phyloP scores from a whole-genome alignment of 2,113 vertebrate genomes.

The Tauraco erythrolophus region DNA sequence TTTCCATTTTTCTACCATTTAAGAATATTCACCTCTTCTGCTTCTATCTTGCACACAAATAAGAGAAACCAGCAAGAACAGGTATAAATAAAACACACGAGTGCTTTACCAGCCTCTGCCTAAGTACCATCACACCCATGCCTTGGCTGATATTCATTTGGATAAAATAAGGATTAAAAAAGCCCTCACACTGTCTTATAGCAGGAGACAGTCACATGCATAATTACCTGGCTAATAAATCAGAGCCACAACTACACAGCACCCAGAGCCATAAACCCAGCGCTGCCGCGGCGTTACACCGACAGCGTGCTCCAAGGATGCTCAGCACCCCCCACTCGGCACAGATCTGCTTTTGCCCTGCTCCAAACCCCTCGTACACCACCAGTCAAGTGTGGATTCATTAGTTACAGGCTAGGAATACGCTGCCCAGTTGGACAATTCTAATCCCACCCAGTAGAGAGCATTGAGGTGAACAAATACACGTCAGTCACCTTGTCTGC shows the following conservation, averaged over 20 bases:
- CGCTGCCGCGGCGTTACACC: background rate
- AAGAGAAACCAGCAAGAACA: background rate
- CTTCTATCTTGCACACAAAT: background rate
- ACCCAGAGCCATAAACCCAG: background rate
- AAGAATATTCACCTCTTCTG: background rate
- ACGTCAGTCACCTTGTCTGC: background rate
- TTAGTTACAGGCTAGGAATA: background rate
- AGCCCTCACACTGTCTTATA: background rate
- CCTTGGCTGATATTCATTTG: background rate
- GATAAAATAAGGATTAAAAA: background rate
- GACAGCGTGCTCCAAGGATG: background rate
- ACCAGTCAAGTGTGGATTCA: rapidly evolving
- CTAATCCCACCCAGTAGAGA: background rate
- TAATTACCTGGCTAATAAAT: background rate
- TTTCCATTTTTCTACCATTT: background rate
- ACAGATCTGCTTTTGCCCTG: background rate
- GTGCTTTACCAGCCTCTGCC: background rate
- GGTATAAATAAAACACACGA: background rate
- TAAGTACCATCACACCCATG: background rate
- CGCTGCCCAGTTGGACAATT: background rate
- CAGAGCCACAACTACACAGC: background rate
- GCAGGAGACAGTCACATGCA: background rate
- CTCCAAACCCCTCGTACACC: background rate
- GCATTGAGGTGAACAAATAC: background rate
- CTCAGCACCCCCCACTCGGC: background rate